Conservation (phyloP, 2,888 invertebrate genomes). For the Drosophila imparisetae region DNA sequence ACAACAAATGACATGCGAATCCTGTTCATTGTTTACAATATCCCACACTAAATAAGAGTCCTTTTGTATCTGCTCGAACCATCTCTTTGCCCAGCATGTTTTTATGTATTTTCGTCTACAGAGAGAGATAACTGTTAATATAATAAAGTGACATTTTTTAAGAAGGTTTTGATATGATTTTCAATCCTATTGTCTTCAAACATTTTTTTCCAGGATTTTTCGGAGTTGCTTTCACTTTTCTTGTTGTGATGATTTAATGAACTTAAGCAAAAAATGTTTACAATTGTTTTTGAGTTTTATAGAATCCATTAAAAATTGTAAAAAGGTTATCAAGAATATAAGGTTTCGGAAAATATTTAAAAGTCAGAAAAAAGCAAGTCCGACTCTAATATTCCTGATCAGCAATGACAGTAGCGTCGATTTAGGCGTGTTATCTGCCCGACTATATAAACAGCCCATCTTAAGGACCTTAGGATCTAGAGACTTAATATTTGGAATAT, state of each 20-base stretch:
- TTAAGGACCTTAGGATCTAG: not conserved
- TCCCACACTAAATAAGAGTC: not conserved
- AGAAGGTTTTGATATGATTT: not conserved
- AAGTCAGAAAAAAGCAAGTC: not conserved
- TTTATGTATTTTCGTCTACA: not conserved
- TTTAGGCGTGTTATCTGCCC: not conserved
- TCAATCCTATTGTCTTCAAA: not conserved
- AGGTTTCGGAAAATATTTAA: not conserved
- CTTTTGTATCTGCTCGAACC: not conserved
- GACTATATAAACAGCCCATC: not conserved
- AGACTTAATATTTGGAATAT: not conserved
- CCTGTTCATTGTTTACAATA: not conserved
- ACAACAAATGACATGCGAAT: not conserved
- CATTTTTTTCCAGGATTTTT: not conserved
- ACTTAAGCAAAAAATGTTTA: not conserved
- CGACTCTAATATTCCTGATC: not conserved
- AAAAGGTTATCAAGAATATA: not conserved
- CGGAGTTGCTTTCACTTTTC: not conserved
- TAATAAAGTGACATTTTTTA: not conserved
- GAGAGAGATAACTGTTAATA: not conserved
- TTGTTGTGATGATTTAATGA: not conserved
- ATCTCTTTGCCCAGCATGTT: not conserved
- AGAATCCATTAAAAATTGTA: not conserved
- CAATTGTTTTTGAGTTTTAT: not conserved
- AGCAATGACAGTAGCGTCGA: not conserved